These are phyloP conservation scores for human DNA, from an alignment of 2,113 vertebrate species.

Conservation along the genomic window DNA sequence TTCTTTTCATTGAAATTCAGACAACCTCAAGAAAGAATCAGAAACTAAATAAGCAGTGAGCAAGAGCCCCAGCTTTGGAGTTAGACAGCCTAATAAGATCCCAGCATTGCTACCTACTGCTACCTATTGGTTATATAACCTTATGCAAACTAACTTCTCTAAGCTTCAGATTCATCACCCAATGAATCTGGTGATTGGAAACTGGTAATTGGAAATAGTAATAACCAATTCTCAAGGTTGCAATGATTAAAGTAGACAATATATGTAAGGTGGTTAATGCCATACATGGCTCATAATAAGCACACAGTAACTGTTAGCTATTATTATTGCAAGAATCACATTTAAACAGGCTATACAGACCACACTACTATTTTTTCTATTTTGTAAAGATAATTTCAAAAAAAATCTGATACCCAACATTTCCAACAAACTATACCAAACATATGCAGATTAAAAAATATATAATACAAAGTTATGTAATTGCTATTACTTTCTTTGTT, in stretches of 20 bases:
- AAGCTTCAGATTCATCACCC: not conserved
- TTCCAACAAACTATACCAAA: slow-evolving; percentile 10
- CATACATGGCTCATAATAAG: not conserved
- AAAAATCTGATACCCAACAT: not conserved
- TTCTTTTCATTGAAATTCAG: slow-evolving; percentile 24
- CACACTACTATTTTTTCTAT: not conserved
- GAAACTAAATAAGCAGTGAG: not conserved
- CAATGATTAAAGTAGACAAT: not conserved
- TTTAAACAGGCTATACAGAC: not conserved
- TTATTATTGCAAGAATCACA: not conserved
- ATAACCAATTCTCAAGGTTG: not conserved
- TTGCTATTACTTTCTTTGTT: not conserved
- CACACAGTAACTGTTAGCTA: not conserved
- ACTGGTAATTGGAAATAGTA: not conserved
- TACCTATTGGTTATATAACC: not conserved
- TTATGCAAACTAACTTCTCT: slow-evolving; percentile 7
- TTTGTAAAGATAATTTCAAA: not conserved
- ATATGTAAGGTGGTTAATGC: not conserved
- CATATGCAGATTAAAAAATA: not conserved
- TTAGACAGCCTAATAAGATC: not conserved
- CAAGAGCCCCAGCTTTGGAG: not conserved
- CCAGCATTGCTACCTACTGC: not conserved
- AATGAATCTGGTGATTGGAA: too few species aligned
- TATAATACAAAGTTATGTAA: not conserved
- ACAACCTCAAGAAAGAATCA: not conserved